Evolutionary conservation across 2,888 invertebrate genomes (phyloP).

Genomic region (Thymelicus lineola): DNA sequence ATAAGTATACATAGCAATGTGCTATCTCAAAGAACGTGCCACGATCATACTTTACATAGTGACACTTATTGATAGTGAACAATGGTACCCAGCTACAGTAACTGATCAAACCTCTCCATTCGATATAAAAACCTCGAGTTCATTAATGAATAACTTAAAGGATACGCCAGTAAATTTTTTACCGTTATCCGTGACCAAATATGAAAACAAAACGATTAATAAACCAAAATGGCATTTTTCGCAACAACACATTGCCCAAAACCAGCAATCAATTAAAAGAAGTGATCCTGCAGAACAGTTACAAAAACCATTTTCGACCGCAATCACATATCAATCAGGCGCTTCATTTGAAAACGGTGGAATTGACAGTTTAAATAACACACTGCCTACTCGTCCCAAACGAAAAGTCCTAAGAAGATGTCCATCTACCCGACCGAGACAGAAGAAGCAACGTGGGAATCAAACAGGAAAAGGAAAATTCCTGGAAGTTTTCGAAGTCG

Average conservation of each 20-base stretch:
- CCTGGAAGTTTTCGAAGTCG: constrained; percentile 89
- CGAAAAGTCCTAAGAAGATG: constrained; percentile 49
- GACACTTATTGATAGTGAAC: constrained; percentile 13
- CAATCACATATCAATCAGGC: neutral
- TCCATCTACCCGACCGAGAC: constrained; percentile 16
- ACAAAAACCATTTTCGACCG: neutral
- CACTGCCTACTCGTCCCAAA: constrained; percentile 43
- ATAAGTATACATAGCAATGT: neutral
- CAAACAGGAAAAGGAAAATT: constrained; percentile 65
- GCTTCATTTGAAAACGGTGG: neutral
- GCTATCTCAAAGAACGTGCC: constrained; percentile 5
- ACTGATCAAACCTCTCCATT: neutral
- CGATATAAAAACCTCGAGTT: neutral
- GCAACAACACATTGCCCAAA: neutral
- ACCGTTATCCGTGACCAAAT: neutral
- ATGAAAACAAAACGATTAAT: neutral
- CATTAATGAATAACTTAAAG: neutral
- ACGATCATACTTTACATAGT: constrained; percentile 4
- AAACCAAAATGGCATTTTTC: constrained; percentile 5
- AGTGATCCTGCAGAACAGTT: neutral
- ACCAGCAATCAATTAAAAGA: neutral
- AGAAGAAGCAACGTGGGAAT: constrained; percentile 46
- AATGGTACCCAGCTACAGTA: constrained; percentile 32
- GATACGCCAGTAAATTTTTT: constrained; percentile 6
- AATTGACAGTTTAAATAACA: neutral